Evolutionary conservation across 2,888 invertebrate species (phyloP).

Genomic region (Meghimatium bilineatum): DNA sequence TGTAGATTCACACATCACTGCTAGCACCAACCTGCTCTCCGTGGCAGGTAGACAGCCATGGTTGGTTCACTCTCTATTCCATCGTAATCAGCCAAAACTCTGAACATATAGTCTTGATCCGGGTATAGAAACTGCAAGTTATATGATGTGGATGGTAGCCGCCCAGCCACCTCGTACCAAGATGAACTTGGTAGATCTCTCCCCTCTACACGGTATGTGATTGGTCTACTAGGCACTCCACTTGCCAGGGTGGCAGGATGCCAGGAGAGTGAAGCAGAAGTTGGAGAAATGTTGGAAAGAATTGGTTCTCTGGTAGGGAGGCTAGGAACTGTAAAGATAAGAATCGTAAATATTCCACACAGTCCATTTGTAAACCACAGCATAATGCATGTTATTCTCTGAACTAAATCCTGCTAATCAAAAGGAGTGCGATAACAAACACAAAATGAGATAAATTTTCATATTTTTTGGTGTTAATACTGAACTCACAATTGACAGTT

Average conservation of each 20-base stretch:
- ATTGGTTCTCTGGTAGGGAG: conserved; percentile 85
- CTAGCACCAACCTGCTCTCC: conserved; percentile 62
- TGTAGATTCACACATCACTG: not conserved
- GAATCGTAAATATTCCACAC: not conserved
- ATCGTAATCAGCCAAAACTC: conserved; percentile 95
- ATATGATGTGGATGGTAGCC: conserved; percentile 60
- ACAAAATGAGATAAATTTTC: no score
- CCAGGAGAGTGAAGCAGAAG: conserved; percentile 95
- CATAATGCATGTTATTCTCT: no score
- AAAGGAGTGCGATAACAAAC: no score
- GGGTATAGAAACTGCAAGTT: conserved; percentile 65
- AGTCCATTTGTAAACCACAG: no score
- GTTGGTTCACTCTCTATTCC: conserved; percentile 97
- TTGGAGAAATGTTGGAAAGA: conserved; percentile 93
- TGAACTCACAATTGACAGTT: no score
- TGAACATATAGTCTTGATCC: conserved; percentile 91
- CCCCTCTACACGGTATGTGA: conserved; percentile 96
- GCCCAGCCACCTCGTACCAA: conserved; percentile 69
- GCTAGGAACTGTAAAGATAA: conserved; percentile 54
- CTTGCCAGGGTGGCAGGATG: conserved; percentile 92
- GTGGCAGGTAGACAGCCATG: conserved; percentile 79
- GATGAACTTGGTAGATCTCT: conserved; percentile 75
- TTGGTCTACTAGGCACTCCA: conserved; percentile 83
- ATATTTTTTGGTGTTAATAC: no score
- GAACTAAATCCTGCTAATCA: no score